Conservation (phyloP, 2,113 vertebrate genomes). For the Daphoenositta chrysoptera region DNA sequence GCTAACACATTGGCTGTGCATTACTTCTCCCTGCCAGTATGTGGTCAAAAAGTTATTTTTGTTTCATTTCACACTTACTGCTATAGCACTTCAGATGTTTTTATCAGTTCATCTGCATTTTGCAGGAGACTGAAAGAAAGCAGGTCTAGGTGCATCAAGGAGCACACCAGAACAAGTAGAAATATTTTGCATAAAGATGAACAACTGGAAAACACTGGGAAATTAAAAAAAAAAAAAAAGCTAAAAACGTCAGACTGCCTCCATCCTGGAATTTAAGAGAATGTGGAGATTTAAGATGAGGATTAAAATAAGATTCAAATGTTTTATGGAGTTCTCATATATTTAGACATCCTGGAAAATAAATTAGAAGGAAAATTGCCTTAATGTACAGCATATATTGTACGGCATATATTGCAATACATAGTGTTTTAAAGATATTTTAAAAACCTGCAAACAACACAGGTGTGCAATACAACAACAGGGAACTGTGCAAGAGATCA, state of each 20-base stretch:
- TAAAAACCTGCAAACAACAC: background rate
- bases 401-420: background rate
- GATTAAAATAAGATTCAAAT: background rate
- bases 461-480: background rate
- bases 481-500: background rate
- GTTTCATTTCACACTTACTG: background rate
- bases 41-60: background rate
- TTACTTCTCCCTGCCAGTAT: background rate
- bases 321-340: background rate
- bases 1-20: rapidly evolving
- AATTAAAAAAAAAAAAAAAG: background rate
- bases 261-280: background rate
- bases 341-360: background rate
- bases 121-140: background rate
- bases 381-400: background rate
- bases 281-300: background rate
- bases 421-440: background rate
- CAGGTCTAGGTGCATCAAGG: background rate
- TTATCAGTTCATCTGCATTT: background rate
- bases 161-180: background rate
- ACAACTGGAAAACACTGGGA: background rate
- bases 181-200: background rate
- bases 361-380: background rate
- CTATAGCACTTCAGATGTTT: background rate
- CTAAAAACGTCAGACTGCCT: background rate